A percentile compares a stretch with the other conserved stretches of the same genome.
Conservation (phyloP, 2,113 vertebrate species). For the Dolichallabes microphthalmus region DNA sequence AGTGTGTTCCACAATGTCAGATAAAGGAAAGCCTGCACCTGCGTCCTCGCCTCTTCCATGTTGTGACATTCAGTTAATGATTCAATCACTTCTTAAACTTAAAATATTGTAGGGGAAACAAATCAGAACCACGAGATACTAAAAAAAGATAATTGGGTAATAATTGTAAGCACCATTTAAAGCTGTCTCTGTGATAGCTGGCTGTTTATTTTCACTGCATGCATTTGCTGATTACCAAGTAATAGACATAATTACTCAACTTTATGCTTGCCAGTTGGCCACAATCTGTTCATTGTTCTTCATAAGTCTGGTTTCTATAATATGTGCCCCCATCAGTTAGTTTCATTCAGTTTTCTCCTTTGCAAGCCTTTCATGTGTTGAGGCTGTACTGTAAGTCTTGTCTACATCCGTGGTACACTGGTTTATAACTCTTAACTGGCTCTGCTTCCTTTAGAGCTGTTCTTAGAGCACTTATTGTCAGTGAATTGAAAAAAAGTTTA, state of each 20-base stretch:
- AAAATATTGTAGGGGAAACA: background rate
- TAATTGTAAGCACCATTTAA: background rate
- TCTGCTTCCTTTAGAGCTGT: background rate
- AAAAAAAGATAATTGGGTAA: background rate
- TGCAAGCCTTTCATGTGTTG: background rate
- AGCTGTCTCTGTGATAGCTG: background rate
- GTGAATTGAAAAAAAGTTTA: conserved; percentile 23
- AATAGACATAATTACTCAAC: conserved; percentile 10
- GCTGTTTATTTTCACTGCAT: conserved; percentile 19
- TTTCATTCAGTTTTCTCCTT: conserved; percentile 1
- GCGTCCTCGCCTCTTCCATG: too few relatives aligned
- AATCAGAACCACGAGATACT: background rate
- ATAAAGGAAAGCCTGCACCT: too few relatives aligned
- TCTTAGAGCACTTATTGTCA: background rate
- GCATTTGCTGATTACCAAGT: conserved; percentile 29
- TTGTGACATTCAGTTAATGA: background rate
- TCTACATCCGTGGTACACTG: background rate
- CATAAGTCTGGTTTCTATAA: background rate
- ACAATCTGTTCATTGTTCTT: conserved; percentile 21
- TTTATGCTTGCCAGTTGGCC: conserved; percentile 19
- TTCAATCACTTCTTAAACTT: background rate
- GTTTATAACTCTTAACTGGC: conserved; percentile 36
- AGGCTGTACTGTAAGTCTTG: background rate
- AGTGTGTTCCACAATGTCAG: too few relatives aligned
- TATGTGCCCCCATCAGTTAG: background rate